A percentile compares a stretch with the other conserved stretches of the same genome.
Conservation (phyloP, 2,888 invertebrate genomes). For the Ophraella communa region DNA sequence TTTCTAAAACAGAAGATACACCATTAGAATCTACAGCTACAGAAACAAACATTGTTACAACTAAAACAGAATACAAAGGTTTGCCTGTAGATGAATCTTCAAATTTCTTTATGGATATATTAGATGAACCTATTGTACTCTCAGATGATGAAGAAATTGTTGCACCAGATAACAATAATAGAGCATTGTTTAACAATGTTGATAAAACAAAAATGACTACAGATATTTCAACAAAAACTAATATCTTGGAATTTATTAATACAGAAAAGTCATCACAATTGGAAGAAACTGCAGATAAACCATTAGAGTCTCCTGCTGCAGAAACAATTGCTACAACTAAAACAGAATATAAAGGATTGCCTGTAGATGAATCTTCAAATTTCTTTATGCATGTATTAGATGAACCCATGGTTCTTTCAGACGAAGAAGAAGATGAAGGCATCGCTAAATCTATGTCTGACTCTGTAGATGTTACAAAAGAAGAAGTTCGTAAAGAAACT, state of each 20-base stretch:
- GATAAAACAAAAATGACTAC: conserved; percentile 13
- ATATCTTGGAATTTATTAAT: no score
- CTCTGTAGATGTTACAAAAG: no score
- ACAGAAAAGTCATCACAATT: no score
- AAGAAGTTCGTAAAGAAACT: no score
- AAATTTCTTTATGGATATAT: conserved; percentile 40
- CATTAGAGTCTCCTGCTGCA: background rate
- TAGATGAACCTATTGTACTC: conserved; percentile 49
- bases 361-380: conserved; percentile 48
- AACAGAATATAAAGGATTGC: conserved; percentile 41
- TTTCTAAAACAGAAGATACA: background rate
- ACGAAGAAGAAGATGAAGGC: conserved; percentile 35
- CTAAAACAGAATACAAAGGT: conserved; percentile 22
- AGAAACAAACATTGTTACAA: background rate
- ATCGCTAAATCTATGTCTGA: no score
- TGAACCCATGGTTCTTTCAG: conserved; percentile 44
- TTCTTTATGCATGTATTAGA: conserved; percentile 56
- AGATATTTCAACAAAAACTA: background rate
- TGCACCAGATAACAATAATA: background rate
- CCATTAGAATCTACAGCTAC: background rate
- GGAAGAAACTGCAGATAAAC: background rate
- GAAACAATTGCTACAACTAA: conserved; percentile 9
- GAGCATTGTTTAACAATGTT: background rate
- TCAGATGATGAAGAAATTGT: conserved; percentile 44
- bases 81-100: conserved; percentile 45